Evolutionary conservation across 2,797 vertebrate species (phyloP).

Genomic region (Mareca strepera): DNA sequence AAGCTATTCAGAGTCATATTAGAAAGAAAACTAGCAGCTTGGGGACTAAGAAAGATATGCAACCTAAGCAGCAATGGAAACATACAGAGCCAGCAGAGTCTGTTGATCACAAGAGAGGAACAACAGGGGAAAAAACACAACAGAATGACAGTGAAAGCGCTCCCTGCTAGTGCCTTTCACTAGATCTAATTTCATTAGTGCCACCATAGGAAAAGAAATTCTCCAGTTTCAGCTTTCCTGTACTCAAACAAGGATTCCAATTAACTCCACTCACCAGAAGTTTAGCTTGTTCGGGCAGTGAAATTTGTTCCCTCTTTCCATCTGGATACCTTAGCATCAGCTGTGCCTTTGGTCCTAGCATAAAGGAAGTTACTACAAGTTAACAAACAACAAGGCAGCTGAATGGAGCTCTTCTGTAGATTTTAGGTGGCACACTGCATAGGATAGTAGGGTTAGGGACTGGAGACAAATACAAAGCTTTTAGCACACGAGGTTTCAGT

Average conservation of each 20-base stretch:
- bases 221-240: not conserved
- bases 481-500: not conserved
- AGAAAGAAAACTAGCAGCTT: not conserved
- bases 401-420: not conserved
- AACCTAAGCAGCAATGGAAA: not conserved
- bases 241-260: not conserved
- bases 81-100: not conserved
- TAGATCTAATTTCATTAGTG: rapidly evolving
- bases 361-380: conserved; percentile 31
- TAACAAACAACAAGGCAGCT: not conserved
- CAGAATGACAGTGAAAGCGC: not conserved
- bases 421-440: not conserved
- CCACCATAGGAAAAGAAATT: not conserved
- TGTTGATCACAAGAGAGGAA: not conserved
- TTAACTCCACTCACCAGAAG: conserved; percentile 86
- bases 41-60: not conserved
- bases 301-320: conserved; percentile 96
- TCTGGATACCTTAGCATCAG: conserved; percentile 98
- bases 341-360: conserved; percentile 95
- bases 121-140: not conserved
- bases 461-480: not conserved
- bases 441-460: not conserved
- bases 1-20: not conserved
- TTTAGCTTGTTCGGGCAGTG: conserved; percentile 94
- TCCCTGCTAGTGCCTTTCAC: not conserved